Conservation (phyloP, 2,797 vertebrate genomes). For the Pseudotriccus pelzelni region DNA sequence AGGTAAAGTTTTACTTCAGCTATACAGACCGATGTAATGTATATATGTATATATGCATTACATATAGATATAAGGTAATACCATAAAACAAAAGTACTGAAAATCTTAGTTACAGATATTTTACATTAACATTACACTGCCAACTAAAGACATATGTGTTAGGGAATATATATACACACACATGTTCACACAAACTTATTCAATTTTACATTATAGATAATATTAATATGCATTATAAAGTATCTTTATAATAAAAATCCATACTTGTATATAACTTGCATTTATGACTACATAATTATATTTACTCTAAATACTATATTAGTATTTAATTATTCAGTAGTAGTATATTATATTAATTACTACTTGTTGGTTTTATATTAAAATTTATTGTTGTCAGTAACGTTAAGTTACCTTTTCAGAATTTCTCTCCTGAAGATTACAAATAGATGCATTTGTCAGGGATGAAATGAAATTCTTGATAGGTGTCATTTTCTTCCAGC, state of each 20-base stretch:
- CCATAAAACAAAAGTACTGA: not conserved
- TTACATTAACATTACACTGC: not conserved
- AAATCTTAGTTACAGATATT: not conserved
- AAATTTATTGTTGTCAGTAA: not conserved
- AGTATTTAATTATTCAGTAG: too few species aligned
- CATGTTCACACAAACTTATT: not conserved
- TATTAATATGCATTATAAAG: not conserved
- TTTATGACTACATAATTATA: not conserved
- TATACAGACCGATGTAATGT: not conserved
- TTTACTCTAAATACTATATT: not conserved
- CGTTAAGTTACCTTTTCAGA: slow-evolving; percentile 58
- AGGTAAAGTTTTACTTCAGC: not conserved
- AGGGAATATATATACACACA: not conserved
- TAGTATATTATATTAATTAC: not conserved
- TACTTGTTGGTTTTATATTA: not conserved
- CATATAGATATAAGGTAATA: not conserved
- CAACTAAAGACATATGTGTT: not conserved
- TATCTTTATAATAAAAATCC: not conserved
- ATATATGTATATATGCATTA: too few species aligned
- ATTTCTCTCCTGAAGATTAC: slow-evolving; percentile 71
- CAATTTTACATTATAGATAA: not conserved
- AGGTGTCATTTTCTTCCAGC: slow-evolving; percentile 60
- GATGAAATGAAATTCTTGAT: slow-evolving; percentile 76
- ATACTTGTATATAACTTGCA: not conserved
- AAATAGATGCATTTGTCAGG: slow-evolving; percentile 77